Conservation (phyloP, 30 jellyfish, hydroid and myxozoan species). For the Phacellophora camtschatica region DNA sequence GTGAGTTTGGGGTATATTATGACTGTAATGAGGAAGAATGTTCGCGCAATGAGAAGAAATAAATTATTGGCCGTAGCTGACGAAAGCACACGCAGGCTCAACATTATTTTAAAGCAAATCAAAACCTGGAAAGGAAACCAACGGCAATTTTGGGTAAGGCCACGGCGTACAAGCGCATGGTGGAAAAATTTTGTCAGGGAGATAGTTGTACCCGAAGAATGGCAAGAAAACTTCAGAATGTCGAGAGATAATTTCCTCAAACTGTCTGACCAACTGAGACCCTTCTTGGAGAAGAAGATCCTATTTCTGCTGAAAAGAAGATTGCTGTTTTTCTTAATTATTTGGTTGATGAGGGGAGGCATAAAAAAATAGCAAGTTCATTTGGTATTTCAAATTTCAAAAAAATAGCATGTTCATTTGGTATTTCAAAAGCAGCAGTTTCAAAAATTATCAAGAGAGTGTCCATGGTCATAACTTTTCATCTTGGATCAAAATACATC, state of each 20-base stretch:
- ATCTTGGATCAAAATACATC: slow-evolving; percentile 42
- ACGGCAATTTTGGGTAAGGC: slow-evolving; percentile 17
- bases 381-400: slow-evolving; percentile 65
- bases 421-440: slow-evolving; percentile 60
- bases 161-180: slow-evolving; percentile 7
- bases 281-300: slow-evolving; percentile 9
- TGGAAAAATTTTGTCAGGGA: slow-evolving; percentile 35
- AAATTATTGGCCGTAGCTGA: slow-evolving; percentile 12
- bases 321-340: slow-evolving; percentile 58
- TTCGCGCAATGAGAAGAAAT: slow-evolving; percentile 4
- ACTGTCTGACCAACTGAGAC: slow-evolving; percentile 2
- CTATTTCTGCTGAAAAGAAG: slow-evolving; percentile 20
- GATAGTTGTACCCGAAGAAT: slow-evolving; percentile 16
- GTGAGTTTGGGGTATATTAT: background rate
- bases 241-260: background rate
- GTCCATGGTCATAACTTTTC: slow-evolving; percentile 10
- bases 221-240: slow-evolving; percentile 60
- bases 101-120: background rate
- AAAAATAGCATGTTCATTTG: slow-evolving; percentile 60
- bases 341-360: slow-evolving; percentile 56
- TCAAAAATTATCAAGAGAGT: slow-evolving; percentile 34
- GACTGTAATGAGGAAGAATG: background rate
- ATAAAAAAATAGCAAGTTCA: slow-evolving; percentile 52
- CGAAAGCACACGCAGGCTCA: background rate
- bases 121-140: background rate